Base-by-base conservation (phyloP, 1,140 invertebrate species). In the Magallana angulata region DNA sequence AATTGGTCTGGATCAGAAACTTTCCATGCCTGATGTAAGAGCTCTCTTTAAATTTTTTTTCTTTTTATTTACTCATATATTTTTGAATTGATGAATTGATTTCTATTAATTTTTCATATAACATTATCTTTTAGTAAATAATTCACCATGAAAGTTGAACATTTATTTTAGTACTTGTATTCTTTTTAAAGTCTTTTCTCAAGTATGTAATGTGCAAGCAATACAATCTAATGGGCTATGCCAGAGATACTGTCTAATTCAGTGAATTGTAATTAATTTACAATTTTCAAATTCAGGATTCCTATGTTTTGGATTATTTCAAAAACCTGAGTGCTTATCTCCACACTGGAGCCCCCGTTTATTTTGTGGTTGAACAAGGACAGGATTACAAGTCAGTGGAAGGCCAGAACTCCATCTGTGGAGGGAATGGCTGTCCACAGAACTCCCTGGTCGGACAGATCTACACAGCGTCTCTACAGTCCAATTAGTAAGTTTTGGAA, bases 311-410 rank as follows among this genome's bases (percentile, higher is more conserved):
- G 57, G 96, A 96, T 91, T 98, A 98, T 95, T 96, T 98, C 95
- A 90, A 96, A 60, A 96, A 96, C 89, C 96, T 99, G 95, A 96
- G 96, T 80, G 95, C 97, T 18, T 96, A 98, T 71, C 94, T 99
- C 89, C 96, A 96, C 1, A 96, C 98, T 91, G 98, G 98, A 0
- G 97, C 98, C 12, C 98, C 98, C 0, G 97, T 99, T 0, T 99
- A 98, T 94, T 99, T 98, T 96, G 97, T 99, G 0, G 95, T 98
- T 1, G 97, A 97, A 91, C 95, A 96, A 82, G 97, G 97, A 0
- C 94, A 98, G 6, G 95, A 98, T 93, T 98, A 97, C 94, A 96
- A 96, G 1, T 92, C 96, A 57, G 90, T 91, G 7, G 90, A 94
- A 5, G 95, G 96, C 87, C 97, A 98, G 94, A 97, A 98, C 91